Conservation (phyloP, 2,797 vertebrate species). For the Squalus acanthias region DNA sequence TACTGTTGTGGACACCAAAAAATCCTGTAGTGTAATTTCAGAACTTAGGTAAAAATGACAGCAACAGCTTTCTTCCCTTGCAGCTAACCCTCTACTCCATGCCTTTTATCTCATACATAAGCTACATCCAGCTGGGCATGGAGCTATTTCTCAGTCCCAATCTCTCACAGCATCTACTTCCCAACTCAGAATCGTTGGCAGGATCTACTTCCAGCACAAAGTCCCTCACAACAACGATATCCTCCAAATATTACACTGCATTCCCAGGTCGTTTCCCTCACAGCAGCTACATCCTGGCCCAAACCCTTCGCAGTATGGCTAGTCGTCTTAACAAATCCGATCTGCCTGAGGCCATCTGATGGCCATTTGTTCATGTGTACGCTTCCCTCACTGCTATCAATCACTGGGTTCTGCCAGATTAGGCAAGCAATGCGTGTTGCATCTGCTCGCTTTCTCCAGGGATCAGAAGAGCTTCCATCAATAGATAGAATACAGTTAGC, state of each 20-base stretch:
- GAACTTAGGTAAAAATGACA: not conserved
- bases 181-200: not conserved
- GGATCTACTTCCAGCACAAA: not conserved
- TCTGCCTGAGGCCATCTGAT: not conserved
- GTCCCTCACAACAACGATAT: not conserved
- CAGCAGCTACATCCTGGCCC: not conserved
- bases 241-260: not conserved
- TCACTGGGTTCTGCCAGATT: not conserved
- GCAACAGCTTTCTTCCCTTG: not conserved
- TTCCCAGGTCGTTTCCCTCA: not conserved
- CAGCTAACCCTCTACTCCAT: not conserved
- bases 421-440: not conserved
- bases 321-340: not conserved
- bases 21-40: not conserved
- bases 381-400: not conserved
- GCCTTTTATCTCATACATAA: not conserved
- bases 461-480: not conserved
- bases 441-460: not conserved
- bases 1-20: not conserved
- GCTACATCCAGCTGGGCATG: not conserved
- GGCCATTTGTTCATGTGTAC: not conserved
- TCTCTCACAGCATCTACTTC: not conserved
- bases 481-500: not conserved
- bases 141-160: not conserved
- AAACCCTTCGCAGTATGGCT: not conserved